A percentile compares a stretch with the other conserved stretches of the same genome.
These are phyloP conservation scores for Drosophila villosipedis DNA, from an alignment of 2,888 invertebrate species.

Conservation along the genomic window DNA sequence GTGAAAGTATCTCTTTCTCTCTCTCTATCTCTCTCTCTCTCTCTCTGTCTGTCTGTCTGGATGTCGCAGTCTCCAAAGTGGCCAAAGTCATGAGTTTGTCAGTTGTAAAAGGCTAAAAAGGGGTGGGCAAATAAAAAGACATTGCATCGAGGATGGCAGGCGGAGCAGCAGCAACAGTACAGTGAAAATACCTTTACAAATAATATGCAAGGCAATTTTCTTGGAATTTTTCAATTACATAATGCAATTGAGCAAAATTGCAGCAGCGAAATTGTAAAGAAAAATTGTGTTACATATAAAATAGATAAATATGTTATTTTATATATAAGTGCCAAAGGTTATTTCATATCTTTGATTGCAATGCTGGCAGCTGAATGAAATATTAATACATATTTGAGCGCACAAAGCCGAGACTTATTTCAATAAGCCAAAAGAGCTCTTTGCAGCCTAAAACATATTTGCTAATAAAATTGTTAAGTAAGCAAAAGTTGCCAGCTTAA, in stretches of 20 bases:
- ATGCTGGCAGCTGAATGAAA: not conserved
- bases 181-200: conserved; percentile 33
- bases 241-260: conserved; percentile 15
- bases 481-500: not conserved
- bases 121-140: conserved; percentile 29
- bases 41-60: conserved; percentile 12
- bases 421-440: not conserved
- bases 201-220: conserved; percentile 3
- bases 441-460: not conserved
- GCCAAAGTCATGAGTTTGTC: conserved; percentile 46
- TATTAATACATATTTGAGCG: not conserved
- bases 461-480: not conserved
- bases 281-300: not conserved
- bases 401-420: not conserved
- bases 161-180: conserved; percentile 26
- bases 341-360: not conserved
- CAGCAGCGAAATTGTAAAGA: not conserved
- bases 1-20: conserved; percentile 43
- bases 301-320: not conserved
- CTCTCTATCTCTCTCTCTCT: conserved; percentile 9
- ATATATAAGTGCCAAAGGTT: not conserved
- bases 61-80: conserved; percentile 22
- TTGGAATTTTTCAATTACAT: conserved; percentile 23
- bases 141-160: not conserved
- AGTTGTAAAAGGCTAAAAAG: conserved; percentile 20